phyloP scores from a whole-genome alignment of 2,888 invertebrate species.

The Therioaphis trifolii region DNA sequence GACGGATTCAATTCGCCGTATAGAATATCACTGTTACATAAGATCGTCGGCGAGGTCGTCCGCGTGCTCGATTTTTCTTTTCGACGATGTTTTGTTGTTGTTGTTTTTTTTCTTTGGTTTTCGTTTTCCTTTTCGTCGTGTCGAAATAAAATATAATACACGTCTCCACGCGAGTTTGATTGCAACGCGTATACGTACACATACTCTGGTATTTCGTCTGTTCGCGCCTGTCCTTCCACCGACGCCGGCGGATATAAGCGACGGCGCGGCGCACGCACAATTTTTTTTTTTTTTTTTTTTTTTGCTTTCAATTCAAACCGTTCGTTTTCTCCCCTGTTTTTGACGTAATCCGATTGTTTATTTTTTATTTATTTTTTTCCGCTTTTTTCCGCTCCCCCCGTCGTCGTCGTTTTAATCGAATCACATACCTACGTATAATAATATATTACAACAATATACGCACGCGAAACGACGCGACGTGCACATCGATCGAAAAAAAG shows the following conservation, averaged over 20 bases:
- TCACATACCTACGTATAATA: background rate
- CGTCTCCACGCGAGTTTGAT: too few relatives aligned
- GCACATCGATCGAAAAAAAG: too few relatives aligned
- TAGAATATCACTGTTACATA: too few relatives aligned
- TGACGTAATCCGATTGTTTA: conserved; percentile 9
- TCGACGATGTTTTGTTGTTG: background rate
- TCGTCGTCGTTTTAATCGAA: conserved; percentile 10
- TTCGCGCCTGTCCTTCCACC: background rate
- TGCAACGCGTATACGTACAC: too few relatives aligned
- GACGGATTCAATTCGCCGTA: too few relatives aligned
- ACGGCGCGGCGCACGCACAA: background rate
- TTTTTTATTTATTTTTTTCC: background rate
- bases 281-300: background rate
- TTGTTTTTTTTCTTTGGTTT: too few relatives aligned
- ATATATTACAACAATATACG: background rate
- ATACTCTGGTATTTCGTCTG: too few relatives aligned
- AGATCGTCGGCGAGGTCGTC: too few relatives aligned
- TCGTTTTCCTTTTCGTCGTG: too few relatives aligned
- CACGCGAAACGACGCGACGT: too few relatives aligned
- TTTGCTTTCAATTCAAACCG: background rate
- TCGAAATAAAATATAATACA: too few relatives aligned
- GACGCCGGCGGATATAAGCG: too few relatives aligned
- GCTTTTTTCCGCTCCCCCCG: background rate
- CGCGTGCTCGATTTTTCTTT: conserved; percentile 16
- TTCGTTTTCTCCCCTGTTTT: background rate